phyloP scores from a whole-genome alignment of 2,113 vertebrate species.

The Pimephales promelas region DNA sequence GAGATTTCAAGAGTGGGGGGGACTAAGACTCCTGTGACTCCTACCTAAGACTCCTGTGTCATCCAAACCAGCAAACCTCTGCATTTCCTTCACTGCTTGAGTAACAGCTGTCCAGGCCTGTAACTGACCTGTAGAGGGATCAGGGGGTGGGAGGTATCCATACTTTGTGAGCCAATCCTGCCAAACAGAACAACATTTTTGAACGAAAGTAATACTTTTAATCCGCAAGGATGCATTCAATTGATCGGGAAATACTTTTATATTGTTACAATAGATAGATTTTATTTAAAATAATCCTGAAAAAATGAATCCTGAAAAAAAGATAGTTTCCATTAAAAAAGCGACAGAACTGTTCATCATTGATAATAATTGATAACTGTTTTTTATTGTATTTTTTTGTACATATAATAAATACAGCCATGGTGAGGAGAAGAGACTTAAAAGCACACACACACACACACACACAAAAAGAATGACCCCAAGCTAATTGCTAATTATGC shows the following conservation, averaged over 20 bases:
- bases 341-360: background rate
- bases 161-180: slow-evolving; percentile 77
- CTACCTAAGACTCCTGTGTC: slow-evolving; percentile 75
- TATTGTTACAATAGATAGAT: background rate
- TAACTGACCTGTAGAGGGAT: slow-evolving; percentile 73
- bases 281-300: background rate
- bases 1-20: background rate
- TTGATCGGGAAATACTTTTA: background rate
- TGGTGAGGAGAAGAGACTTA: no score
- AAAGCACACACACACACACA: no score
- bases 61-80: slow-evolving; percentile 75
- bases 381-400: background rate
- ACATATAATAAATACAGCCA: background rate
- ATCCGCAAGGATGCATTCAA: background rate
- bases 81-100: slow-evolving; percentile 74
- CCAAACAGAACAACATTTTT: background rate
- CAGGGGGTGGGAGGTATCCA: slow-evolving; percentile 75
- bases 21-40: background rate
- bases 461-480: no score
- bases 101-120: slow-evolving; percentile 77
- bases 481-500: background rate
- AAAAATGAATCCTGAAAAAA: background rate
- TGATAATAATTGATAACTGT: background rate
- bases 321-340: background rate
- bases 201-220: background rate